Evolutionary conservation across 2,113 vertebrate species (phyloP).

Genomic region (Manacus vitellinus): DNA sequence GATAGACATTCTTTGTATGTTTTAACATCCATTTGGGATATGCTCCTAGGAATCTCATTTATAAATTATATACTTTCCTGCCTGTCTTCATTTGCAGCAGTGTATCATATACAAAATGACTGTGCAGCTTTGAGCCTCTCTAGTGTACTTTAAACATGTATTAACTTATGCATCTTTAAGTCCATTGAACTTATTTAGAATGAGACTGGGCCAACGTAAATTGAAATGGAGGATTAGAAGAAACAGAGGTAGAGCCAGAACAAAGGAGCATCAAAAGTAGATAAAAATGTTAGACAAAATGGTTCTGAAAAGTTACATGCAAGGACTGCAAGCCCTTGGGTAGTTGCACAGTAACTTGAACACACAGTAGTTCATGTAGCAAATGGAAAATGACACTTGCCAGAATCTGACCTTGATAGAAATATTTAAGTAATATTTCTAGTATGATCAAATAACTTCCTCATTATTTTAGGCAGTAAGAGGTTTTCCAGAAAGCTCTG

Average conservation of each 20-base stretch:
- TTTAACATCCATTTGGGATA: not conserved
- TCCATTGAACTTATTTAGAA: not conserved
- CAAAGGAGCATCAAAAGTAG: not conserved
- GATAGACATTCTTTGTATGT: not conserved
- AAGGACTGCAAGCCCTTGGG: not conserved
- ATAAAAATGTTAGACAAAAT: not conserved
- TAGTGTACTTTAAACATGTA: not conserved
- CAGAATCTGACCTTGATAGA: conserved; percentile 16
- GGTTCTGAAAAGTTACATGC: not conserved
- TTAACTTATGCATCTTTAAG: not conserved
- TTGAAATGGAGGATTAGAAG: not conserved
- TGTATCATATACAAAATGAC: not conserved
- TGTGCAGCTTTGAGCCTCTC: not conserved
- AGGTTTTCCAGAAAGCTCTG: not conserved
- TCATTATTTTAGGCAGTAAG: not conserved
- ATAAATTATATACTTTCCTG: not conserved
- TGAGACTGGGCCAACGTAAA: not conserved
- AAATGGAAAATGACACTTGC: conserved; percentile 39
- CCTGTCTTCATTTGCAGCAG: not conserved
- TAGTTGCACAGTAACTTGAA: not conserved
- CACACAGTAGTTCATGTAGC: not conserved
- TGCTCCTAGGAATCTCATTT: not conserved
- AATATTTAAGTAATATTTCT: conserved; percentile 13
- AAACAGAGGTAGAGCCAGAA: not conserved
- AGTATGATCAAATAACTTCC: not conserved